A percentile compares a stretch with the other conserved stretches of the same genome.
Evolutionary conservation across 2,113 vertebrate genomes (phyloP).

Genomic region (Burhinus bistriatus): DNA sequence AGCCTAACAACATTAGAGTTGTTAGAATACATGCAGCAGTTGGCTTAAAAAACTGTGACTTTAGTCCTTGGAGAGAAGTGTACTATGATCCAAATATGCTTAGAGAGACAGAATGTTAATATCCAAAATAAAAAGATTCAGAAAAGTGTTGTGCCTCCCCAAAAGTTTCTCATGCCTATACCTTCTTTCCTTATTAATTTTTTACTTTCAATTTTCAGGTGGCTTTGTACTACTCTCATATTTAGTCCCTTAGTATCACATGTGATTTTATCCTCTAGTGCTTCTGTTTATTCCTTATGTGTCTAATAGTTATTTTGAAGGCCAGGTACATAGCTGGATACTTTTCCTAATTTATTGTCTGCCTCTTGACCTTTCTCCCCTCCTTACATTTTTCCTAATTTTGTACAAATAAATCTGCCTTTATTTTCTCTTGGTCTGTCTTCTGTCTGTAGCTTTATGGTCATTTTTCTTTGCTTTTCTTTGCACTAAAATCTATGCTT

Average conservation of each 20-base stretch:
- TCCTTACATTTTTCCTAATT: not conserved
- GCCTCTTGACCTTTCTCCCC: accelerated
- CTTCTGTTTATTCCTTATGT: not conserved
- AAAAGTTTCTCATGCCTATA: not conserved
- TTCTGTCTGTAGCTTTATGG: not conserved
- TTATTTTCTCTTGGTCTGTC: not conserved
- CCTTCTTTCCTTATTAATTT: not conserved
- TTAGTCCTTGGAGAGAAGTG: not conserved
- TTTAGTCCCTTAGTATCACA: not conserved
- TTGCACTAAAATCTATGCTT: not conserved
- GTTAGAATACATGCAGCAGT: not conserved
- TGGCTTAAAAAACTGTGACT: not conserved
- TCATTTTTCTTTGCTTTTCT: not conserved
- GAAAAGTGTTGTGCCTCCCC: not conserved
- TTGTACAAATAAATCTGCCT: not conserved
- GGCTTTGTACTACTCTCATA: not conserved
- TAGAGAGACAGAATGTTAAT: not conserved
- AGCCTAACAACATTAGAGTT: not conserved
- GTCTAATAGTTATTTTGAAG: not conserved
- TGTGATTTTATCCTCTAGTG: not conserved
- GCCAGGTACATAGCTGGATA: not conserved
- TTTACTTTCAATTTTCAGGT: not conserved
- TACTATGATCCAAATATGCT: not conserved
- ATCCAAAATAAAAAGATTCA: not conserved
- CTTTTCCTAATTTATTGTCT: not conserved